phyloP scores from a whole-genome alignment of 2,113 vertebrate genomes.

The Laticauda colubrina region DNA sequence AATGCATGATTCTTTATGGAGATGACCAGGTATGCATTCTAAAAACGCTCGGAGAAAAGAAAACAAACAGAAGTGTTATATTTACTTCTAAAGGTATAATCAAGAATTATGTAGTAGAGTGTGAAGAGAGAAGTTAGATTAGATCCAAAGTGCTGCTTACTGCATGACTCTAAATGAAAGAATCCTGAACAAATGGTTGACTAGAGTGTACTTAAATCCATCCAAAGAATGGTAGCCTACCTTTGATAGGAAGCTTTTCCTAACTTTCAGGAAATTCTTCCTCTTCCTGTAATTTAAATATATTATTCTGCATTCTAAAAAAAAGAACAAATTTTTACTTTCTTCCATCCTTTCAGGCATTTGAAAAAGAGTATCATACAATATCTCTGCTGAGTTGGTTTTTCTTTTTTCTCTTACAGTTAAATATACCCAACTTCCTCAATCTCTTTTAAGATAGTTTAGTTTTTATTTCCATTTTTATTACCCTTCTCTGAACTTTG shows the following conservation, averaged over 20 bases:
- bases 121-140: background rate
- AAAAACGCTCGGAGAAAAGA: background rate
- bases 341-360: background rate
- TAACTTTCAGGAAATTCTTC: background rate
- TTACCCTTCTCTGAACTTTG: background rate
- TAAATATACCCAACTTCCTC: background rate
- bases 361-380: background rate
- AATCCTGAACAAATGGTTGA: background rate
- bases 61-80: background rate
- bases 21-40: constrained; percentile 72
- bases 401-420: background rate
- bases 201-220: background rate
- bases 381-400: background rate
- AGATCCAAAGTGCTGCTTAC: background rate
- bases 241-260: background rate
- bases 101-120: background rate
- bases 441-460: background rate
- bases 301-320: background rate
- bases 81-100: background rate
- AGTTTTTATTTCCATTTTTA: background rate
- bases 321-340: background rate
- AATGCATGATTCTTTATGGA: constrained; percentile 76
- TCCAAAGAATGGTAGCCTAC: background rate
- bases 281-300: background rate
- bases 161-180: background rate